These are phyloP conservation scores for Arctia plantaginis DNA, from an alignment of 2,888 invertebrate species.

Conservation along the genomic window DNA sequence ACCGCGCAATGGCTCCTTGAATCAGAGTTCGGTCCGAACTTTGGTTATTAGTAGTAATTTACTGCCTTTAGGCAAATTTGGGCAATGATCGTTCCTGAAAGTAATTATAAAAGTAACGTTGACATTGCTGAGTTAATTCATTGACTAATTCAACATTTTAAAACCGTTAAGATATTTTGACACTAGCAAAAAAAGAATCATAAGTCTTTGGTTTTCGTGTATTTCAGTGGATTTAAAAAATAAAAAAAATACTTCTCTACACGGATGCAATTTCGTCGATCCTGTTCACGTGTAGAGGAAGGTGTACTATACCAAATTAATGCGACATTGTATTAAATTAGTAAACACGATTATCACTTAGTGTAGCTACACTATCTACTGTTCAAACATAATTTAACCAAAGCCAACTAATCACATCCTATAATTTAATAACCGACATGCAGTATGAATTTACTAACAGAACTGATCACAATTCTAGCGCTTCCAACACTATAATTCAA, in stretches of 20 bases:
- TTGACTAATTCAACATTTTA: not conserved
- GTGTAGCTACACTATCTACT: not conserved
- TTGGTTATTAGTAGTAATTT: constrained; percentile 29
- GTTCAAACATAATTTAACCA: not conserved
- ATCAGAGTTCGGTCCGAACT: constrained; percentile 19
- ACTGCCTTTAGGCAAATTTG: not conserved
- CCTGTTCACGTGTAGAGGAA: no score
- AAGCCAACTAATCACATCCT: not conserved
- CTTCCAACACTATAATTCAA: not conserved
- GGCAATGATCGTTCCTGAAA: not conserved
- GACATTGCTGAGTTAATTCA: not conserved
- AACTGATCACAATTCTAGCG: not conserved
- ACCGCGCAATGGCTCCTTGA: constrained; percentile 24
- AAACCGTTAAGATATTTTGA: not conserved
- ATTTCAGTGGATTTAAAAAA: no score
- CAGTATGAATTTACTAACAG: not conserved
- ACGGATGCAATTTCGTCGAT: not conserved
- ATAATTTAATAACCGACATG: not conserved
- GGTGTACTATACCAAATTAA: not conserved
- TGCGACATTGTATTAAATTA: not conserved
- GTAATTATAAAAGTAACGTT: not conserved
- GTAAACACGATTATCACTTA: not conserved
- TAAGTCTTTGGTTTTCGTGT: not conserved
- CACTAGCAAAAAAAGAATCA: not conserved
- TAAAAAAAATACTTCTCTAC: not conserved